Conservation (phyloP, 1,140 invertebrate species). For the Bombus pascuorum region DNA sequence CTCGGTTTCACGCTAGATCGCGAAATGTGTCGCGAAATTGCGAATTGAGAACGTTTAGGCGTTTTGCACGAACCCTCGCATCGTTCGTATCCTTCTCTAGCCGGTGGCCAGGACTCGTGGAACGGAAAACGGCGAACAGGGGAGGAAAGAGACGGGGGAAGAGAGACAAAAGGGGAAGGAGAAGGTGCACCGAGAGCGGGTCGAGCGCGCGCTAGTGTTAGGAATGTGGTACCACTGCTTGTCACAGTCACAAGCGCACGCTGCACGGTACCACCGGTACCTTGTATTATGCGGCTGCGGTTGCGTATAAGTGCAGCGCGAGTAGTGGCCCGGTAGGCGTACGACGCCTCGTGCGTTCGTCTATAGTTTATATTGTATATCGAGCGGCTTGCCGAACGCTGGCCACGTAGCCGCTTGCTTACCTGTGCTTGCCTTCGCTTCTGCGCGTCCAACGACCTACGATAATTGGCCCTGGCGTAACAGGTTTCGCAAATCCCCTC, state of each 20-base stretch:
- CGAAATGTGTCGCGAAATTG: no score
- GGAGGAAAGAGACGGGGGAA: not conserved
- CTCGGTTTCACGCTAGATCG: constrained; percentile 17
- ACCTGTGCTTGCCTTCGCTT: not conserved
- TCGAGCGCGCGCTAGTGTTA: constrained; percentile 77
- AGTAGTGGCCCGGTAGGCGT: constrained; percentile 30
- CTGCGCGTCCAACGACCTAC: not conserved
- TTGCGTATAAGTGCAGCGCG: constrained; percentile 43
- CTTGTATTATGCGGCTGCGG: constrained; percentile 58
- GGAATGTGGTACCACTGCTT: constrained; percentile 83
- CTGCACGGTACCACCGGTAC: constrained; percentile 55
- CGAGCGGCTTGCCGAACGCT: not conserved
- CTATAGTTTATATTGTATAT: not conserved
- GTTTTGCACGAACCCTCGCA: constrained; percentile 45
- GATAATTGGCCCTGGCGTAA: constrained; percentile 7
- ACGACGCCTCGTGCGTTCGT: constrained; percentile 13
- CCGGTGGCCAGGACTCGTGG: not conserved
- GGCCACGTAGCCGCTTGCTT: not conserved
- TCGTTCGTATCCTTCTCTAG: constrained; percentile 65
- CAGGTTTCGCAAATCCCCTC: not conserved
- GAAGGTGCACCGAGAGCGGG: constrained; percentile 59
- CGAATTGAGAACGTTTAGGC: not conserved
- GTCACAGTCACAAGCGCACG: constrained; percentile 79
- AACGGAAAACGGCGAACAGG: not conserved
- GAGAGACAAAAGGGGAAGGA: constrained; percentile 18